Base-by-base conservation (phyloP, 2,113 vertebrate species). In the Bos indicus region DNA sequence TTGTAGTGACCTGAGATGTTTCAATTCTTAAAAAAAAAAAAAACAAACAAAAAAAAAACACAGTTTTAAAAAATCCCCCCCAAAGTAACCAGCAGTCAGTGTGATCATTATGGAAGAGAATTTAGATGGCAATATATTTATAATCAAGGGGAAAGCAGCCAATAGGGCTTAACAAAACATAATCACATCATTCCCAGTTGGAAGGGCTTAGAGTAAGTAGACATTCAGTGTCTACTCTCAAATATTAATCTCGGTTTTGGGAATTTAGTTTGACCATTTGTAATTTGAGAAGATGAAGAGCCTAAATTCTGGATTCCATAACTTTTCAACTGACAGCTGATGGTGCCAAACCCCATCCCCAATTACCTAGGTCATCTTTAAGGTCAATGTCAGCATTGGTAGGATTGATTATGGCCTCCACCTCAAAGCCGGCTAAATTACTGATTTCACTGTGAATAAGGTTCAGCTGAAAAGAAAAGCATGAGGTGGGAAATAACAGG, bases 401-500 rank as follows among this genome's bases (percentile, higher is more conserved):
- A 98, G 99, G 99, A 99, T 99, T 99, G 99, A 99, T 99, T 99
- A 99, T 99, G 99, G 99, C 99, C 99, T 99, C 99, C 99, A 99
- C 99, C 99, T 99, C 99, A 99, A 99, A 99, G 99, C 99, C 99
- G 99, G 99, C 99, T 99, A 99, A 99, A 99, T 99, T 99, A 99
- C 99, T 99, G 99, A 99, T 99, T 99, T 99, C 99, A 99, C 99
- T 99, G 99, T 99, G 99, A 99, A 99, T 99, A 98, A 99, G 99
- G 99, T 99, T 99, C 99, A 99, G 99, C 99, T 99, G 99, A 99
- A 99, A 99, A 99, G 99, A 99, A 99, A 99, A 99, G 99, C 99
- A 99, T 98, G 99, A 99, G 99, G 98, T 98, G 98, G 99, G 98
- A 99, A 99, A 99, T 99, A 98, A 98, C 98, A 99, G 99, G 98